phyloP scores from a whole-genome alignment of 2,888 invertebrate species.

The Agonopterix heracliana region DNA sequence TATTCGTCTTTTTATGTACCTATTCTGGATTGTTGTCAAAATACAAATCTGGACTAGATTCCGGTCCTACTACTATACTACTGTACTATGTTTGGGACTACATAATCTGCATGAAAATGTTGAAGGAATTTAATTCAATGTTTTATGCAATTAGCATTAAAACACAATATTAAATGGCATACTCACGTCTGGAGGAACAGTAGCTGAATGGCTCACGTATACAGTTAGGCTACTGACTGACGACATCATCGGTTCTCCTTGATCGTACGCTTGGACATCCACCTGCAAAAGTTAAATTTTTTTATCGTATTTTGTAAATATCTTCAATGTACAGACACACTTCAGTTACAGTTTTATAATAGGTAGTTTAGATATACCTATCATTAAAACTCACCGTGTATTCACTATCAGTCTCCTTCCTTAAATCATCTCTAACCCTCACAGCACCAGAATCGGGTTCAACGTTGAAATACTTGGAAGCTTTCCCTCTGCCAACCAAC shows the following conservation, averaged over 20 bases:
- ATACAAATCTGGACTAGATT: no score
- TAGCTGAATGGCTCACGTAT: constrained; percentile 88
- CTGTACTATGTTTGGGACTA: no score
- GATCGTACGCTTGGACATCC: constrained; percentile 89
- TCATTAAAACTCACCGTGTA: constrained; percentile 80
- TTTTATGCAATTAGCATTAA: no score
- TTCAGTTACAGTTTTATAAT: no score
- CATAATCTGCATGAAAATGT: no score
- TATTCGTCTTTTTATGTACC: no score
- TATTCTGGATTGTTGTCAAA: no score
- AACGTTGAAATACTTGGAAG: constrained; percentile 90
- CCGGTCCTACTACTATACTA: no score
- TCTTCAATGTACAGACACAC: no score
- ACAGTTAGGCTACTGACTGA: constrained; percentile 89
- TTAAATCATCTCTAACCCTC: constrained; percentile 87
- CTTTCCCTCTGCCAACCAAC: constrained; percentile 87
- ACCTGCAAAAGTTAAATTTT: constrained; percentile 76
- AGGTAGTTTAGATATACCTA: no score
- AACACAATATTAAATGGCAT: neutral
- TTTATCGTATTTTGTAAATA: neutral
- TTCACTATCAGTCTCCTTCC: constrained; percentile 91
- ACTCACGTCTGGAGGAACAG: constrained; percentile 78
- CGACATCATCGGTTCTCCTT: constrained; percentile 89
- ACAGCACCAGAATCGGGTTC: constrained; percentile 89
- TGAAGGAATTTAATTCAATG: no score